A percentile compares a stretch with the other conserved stretches of the same genome.
Conservation (phyloP, 2,797 vertebrate genomes). For the Prionace glauca region DNA sequence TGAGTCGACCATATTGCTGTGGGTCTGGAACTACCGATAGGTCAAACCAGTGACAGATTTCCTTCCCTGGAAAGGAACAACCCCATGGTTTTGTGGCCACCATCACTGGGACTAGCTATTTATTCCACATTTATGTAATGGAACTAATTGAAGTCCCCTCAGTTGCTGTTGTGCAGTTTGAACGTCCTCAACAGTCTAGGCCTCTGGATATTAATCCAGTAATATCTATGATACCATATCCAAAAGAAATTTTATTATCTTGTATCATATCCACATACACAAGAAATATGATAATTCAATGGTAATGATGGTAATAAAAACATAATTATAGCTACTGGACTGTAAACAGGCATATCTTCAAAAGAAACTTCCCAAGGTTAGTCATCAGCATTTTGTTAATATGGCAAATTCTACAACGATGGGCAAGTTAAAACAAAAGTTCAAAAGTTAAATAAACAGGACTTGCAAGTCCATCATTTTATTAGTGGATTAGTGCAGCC, state of each 20-base stretch:
- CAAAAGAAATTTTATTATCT: not conserved
- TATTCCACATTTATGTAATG: not conserved
- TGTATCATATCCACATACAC: no score
- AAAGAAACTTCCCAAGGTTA: no score
- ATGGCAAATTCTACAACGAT: not conserved
- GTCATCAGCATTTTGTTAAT: not conserved
- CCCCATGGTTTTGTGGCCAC: not conserved
- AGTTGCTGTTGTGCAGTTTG: not conserved
- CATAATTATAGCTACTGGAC: not conserved
- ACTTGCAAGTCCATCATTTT: not conserved
- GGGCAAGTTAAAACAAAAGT: not conserved
- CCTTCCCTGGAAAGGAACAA: not conserved
- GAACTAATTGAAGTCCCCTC: not conserved
- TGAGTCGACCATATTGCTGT: not conserved
- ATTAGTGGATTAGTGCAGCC: not conserved
- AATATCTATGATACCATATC: no score
- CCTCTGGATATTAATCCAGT: no score
- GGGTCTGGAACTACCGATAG: not conserved
- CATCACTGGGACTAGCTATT: not conserved
- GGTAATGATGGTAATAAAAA: not conserved
- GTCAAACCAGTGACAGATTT: not conserved
- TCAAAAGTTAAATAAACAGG: not conserved
- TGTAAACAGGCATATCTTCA: not conserved
- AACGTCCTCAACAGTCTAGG: not conserved
- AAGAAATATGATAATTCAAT: no score